These are phyloP conservation scores for Bufo bufo DNA, from an alignment of 2,113 vertebrate genomes.

Conservation along the genomic window DNA sequence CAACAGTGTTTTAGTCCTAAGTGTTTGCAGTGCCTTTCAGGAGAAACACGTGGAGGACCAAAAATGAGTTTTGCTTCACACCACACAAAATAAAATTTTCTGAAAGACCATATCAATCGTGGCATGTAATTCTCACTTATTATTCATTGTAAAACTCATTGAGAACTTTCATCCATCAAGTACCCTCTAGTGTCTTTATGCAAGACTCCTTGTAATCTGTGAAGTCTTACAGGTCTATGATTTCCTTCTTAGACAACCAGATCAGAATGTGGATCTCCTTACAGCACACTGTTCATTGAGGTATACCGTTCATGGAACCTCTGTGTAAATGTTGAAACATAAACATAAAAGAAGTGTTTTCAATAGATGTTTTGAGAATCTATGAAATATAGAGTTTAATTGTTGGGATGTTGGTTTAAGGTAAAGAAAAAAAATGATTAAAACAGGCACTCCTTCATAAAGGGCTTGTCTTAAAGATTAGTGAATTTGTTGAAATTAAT, in stretches of 20 bases:
- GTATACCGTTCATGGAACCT: neutral
- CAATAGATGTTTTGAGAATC: neutral
- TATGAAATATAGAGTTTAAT: neutral
- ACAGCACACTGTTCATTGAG: no score
- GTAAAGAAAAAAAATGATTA: neutral
- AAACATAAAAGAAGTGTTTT: neutral
- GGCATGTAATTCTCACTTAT: no score
- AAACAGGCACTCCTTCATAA: neutral
- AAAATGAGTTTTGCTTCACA: neutral
- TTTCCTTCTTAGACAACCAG: no score
- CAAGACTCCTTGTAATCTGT: no score
- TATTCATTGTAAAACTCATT: no score
- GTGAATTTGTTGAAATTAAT: no score
- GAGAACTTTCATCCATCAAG: no score
- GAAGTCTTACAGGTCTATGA: no score
- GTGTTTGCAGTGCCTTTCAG: slow-evolving; percentile 17
- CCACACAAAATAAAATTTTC: neutral
- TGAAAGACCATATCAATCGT: neutral
- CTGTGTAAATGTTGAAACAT: neutral
- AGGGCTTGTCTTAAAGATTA: neutral
- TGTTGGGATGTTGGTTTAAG: neutral
- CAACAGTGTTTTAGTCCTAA: slow-evolving; percentile 16
- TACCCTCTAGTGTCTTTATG: no score
- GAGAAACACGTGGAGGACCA: neutral
- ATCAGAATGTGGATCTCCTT: no score